These are phyloP conservation scores for Corythoichthys intestinalis DNA, from an alignment of 2,113 vertebrate genomes.

Conservation along the genomic window DNA sequence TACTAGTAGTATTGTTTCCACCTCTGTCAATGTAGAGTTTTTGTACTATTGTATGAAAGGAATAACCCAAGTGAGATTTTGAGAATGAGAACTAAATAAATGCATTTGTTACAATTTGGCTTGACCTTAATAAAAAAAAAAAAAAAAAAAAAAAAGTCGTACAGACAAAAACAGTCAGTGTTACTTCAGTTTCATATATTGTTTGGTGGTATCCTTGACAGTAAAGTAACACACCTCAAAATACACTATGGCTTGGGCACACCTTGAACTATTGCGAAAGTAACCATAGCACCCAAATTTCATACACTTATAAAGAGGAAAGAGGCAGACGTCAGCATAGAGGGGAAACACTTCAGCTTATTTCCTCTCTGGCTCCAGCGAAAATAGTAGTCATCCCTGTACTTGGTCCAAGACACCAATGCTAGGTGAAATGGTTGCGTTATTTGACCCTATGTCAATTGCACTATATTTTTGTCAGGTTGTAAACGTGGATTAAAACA, in stretches of 20 bases:
- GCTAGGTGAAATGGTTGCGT: not conserved
- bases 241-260: constrained; percentile 27
- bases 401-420: not conserved
- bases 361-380: constrained; percentile 9
- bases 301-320: constrained; percentile 34
- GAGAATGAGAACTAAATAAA: constrained; percentile 8
- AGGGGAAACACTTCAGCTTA: constrained; percentile 16
- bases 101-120: constrained; percentile 13
- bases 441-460: not conserved
- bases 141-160: constrained; percentile 37
- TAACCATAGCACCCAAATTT: constrained; percentile 34
- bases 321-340: constrained; percentile 20
- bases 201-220: constrained; percentile 9
- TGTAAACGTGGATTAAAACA: not conserved
- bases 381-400: not conserved
- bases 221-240: constrained; percentile 17
- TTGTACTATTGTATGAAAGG: constrained; percentile 12
- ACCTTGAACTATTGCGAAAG: constrained; percentile 37
- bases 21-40: constrained; percentile 19
- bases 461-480: not conserved
- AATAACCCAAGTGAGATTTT: constrained; percentile 22
- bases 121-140: constrained; percentile 19
- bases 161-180: constrained; percentile 10
- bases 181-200: constrained; percentile 14
- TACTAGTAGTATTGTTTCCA: not conserved